Base-by-base conservation (phyloP, 2,113 vertebrate genomes). In the Heterochromis multidens region DNA sequence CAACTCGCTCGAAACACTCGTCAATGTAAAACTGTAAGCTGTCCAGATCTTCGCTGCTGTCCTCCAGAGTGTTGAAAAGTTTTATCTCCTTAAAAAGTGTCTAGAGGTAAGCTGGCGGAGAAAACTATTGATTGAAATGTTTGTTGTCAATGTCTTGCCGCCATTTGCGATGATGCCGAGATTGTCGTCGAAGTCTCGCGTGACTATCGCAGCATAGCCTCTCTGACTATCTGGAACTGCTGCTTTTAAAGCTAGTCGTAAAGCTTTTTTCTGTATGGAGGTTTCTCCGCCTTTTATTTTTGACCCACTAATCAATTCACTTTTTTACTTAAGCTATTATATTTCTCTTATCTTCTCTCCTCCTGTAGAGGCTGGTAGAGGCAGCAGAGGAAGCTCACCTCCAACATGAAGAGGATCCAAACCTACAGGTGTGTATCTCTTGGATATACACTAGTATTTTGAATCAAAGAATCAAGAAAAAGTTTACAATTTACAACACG, bases 331-430 rank as follows among this genome's bases (percentile, higher is more conserved):
- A 87, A 57, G 13, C 40, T 52, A 1, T 79, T 76, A 1, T 10
- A 1, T 70, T 72, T 63, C 27, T 80, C n/a, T 72, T 7, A 49
- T 40, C 13, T 43, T 40, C 21, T 80, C n/a, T 70, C 7, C 21
- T 77, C 29, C 21, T 89, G 16, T 65, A 99, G 99, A 97, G 98
- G 60, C 96, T 99, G 46, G 98, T 99, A 16, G 98, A 99, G 89
- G 98, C 99, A 61, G 99, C 99, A 77, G 98, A 99, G 90, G 98
- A 99, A 83, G 99, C 99, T 57, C 98, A 99, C 72, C 95, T 99
- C 81, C 98, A 99, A 88, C 99, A 99, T 1, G 97, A 97, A 65
- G 99, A 99, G 88, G 97, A 99, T 90, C 97, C 98, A 81, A 94
- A 99, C 84, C 94, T 99, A 25, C 98, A 99, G 97, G 99, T 99